Percentiles rank a stretch among this genome's conserved stretches.
Conservation (phyloP, 2,888 invertebrate genomes). For the Embidobia sp. region DNA sequence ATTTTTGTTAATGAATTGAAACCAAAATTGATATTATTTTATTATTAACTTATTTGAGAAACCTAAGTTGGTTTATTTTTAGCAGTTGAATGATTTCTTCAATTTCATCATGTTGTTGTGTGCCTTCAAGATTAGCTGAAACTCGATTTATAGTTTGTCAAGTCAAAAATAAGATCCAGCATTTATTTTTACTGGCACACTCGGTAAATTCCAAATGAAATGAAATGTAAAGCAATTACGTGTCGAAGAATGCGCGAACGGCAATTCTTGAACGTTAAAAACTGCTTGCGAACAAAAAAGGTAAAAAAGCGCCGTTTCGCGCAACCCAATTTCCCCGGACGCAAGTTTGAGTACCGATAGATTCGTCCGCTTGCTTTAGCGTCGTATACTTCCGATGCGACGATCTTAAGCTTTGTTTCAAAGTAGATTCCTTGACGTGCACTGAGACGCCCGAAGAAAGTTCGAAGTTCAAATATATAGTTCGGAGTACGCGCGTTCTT, state of each 20-base stretch:
- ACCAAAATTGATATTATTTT: too few relatives aligned
- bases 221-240: too few relatives aligned
- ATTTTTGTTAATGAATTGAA: too few relatives aligned
- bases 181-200: neutral
- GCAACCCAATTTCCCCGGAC: conserved; percentile 70
- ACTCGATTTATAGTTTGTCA: neutral
- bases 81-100: too few relatives aligned
- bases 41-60: too few relatives aligned
- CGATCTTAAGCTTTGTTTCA: conserved; percentile 57
- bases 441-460: conserved; percentile 30
- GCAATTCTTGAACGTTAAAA: conserved; percentile 11
- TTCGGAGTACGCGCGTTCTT: conserved; percentile 10
- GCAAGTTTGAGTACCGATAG: conserved; percentile 65
- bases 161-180: neutral
- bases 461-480: conserved; percentile 42
- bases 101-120: too few relatives aligned
- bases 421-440: conserved; percentile 49
- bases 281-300: conserved; percentile 5
- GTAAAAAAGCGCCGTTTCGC: conserved; percentile 56
- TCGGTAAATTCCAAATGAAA: neutral
- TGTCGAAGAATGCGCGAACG: too few relatives aligned
- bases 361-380: conserved; percentile 67
- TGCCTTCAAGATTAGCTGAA: too few relatives aligned
- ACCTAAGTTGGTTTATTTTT: too few relatives aligned
- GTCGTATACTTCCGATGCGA: conserved; percentile 38